Evolutionary conservation across 2,797 vertebrate genomes (phyloP), one percentile per base, ranked within the genome.

Genomic region (Xenentodon cancila): DNA sequence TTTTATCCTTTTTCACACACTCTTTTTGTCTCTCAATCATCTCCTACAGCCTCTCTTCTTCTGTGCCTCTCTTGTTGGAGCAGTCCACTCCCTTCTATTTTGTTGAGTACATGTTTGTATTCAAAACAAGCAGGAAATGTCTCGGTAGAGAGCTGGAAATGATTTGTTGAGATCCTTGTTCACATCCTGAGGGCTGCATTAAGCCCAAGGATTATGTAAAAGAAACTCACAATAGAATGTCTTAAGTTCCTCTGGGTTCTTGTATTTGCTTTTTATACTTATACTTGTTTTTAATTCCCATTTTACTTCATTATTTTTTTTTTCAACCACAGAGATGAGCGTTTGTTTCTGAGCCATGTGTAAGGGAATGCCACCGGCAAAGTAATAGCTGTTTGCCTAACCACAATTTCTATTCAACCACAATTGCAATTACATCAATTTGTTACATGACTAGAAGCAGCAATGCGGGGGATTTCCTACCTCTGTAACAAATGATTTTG

Each of bases 371-470:
- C 73, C 59, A 64, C 55, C 45, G 61, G 51, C 68, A 64, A 42
- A 63, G 60, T 48, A 63, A 70, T 61, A 42, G 34, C 60, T 58
- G 64, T 84, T 88, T 86, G 73, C 49, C 34, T 69, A 75, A 88
- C 85, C 79, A 73, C 83, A 86, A 77, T 82, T 88, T 86, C 69
- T 77, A 80, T 87, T 84, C 64, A 80, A 89, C 87, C 87, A 84
- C 88, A 88, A 77, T 77, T 69, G 54, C 84, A 89, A 86, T 89
- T 88, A 86, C 22, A n/a, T 53, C 85, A 89, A 92, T 91, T 90
- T 89, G 86, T 89, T 84, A 71, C 77, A 80, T 82, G 83, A 79
- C 67, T 76, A 73, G 68, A 79, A 83, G 76, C 74, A 81, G 79
- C 73, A 25, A 67, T 9, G 63, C 18, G 30, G 79, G 80, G 88